Evolutionary conservation across 2,113 vertebrate genomes (phyloP).

Genomic region (Cyphomyrus plagiostoma): DNA sequence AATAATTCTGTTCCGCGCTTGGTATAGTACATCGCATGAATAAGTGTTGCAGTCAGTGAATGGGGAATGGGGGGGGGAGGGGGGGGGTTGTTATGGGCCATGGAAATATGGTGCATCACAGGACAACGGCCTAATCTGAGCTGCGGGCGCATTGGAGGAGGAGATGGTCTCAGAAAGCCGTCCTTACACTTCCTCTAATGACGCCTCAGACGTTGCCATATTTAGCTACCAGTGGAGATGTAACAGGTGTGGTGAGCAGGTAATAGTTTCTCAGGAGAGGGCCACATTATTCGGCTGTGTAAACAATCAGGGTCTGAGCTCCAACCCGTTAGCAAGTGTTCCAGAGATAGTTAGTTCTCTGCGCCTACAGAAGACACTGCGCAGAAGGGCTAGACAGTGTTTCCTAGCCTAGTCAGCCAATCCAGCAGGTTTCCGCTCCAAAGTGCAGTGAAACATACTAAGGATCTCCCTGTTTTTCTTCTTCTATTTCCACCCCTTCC

Average conservation of each 20-base stretch:
- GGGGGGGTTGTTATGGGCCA: neutral
- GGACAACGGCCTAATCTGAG: constrained; percentile 13
- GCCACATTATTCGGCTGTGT: neutral
- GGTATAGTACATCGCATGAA: neutral
- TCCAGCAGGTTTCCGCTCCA: neutral
- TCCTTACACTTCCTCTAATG: constrained; percentile 41
- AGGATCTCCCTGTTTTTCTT: neutral
- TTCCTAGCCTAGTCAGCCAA: neutral
- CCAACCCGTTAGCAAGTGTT: neutral
- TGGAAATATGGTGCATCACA: neutral
- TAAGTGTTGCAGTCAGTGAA: neutral
- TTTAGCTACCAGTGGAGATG: constrained; percentile 35
- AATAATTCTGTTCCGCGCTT: neutral
- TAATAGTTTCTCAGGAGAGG: constrained; percentile 20
- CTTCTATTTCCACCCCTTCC: constrained; percentile 26
- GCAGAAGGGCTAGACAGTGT: neutral
- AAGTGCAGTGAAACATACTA: neutral
- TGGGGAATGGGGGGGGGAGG: neutral
- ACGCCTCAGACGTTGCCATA: constrained; percentile 37
- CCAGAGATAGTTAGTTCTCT: neutral
- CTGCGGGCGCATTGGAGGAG: neutral
- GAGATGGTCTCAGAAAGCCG: constrained; percentile 14
- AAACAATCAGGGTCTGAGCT: constrained; percentile 13
- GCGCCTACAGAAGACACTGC: neutral
- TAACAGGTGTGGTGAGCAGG: constrained; percentile 24